These are phyloP conservation scores for Argyrosomus japonicus DNA, from an alignment of 2,113 vertebrate species.

Conservation along the genomic window DNA sequence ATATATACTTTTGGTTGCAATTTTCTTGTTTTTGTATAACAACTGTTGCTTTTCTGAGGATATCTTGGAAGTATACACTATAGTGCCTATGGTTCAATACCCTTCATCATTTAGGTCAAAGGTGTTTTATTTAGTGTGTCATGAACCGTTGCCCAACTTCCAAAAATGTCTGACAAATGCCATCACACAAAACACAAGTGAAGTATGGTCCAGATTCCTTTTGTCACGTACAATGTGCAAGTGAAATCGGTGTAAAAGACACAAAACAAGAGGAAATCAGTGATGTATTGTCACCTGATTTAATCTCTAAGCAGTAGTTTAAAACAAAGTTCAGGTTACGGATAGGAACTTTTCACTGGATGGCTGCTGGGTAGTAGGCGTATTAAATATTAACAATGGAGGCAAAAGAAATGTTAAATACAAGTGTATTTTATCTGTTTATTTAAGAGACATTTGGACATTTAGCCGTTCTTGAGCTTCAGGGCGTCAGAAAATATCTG, in stretches of 20 bases:
- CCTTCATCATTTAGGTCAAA: background rate
- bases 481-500: constrained; percentile 11
- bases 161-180: background rate
- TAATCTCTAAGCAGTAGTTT: background rate
- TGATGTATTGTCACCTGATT: background rate
- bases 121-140: background rate
- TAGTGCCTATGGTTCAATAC: background rate
- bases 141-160: background rate
- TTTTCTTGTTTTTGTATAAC: background rate
- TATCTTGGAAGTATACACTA: background rate
- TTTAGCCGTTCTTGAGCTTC: background rate
- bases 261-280: background rate
- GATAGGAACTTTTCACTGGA: background rate
- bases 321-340: background rate
- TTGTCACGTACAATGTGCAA: background rate
- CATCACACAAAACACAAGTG: background rate
- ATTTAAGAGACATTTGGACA: background rate
- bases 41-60: background rate
- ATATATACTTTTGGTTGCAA: constrained; percentile 14
- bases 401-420: background rate
- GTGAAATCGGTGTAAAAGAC: background rate
- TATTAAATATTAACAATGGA: background rate
- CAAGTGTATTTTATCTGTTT: background rate
- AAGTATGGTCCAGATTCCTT: background rate
- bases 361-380: background rate